These are phyloP conservation scores for Rattus norvegicus DNA, from an alignment of 2,113 vertebrate genomes.

Conservation along the genomic window DNA sequence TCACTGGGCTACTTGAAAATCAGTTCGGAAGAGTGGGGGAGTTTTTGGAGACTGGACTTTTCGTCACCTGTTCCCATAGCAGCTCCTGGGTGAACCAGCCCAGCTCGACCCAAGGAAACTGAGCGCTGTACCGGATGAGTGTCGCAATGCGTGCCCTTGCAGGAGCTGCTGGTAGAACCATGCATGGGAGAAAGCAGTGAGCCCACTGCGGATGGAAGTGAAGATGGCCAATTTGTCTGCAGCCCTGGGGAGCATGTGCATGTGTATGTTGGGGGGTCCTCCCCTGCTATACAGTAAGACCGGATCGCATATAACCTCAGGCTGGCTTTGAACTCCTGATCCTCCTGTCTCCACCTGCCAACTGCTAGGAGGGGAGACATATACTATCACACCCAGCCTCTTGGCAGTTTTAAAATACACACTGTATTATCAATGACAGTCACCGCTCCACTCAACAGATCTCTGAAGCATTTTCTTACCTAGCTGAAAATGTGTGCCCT, in stretches of 20 bases:
- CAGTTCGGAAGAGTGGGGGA: not conserved
- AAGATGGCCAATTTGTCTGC: not conserved
- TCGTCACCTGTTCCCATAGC: not conserved
- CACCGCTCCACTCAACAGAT: no score
- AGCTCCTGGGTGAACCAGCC: not conserved
- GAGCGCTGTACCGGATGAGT: fast-evolving
- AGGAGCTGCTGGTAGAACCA: fast-evolving
- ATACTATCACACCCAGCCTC: not conserved
- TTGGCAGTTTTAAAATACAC: not conserved
- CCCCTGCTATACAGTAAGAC: not conserved
- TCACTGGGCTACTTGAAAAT: not conserved
- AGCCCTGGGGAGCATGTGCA: not conserved
- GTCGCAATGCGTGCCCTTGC: fast-evolving
- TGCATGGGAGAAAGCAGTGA: not conserved
- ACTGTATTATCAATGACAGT: not conserved
- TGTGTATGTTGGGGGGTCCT: not conserved
- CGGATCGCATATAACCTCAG: not conserved
- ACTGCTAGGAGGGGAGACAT: not conserved
- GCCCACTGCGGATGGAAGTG: fast-evolving
- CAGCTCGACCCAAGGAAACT: not conserved
- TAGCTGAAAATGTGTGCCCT: not conserved
- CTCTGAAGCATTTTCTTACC: not conserved
- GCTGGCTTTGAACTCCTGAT: not conserved
- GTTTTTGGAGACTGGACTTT: not conserved
- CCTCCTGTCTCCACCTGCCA: not conserved